Evolutionary conservation across 2,113 vertebrate genomes (phyloP).

Genomic region (Siphamia tubifer): DNA sequence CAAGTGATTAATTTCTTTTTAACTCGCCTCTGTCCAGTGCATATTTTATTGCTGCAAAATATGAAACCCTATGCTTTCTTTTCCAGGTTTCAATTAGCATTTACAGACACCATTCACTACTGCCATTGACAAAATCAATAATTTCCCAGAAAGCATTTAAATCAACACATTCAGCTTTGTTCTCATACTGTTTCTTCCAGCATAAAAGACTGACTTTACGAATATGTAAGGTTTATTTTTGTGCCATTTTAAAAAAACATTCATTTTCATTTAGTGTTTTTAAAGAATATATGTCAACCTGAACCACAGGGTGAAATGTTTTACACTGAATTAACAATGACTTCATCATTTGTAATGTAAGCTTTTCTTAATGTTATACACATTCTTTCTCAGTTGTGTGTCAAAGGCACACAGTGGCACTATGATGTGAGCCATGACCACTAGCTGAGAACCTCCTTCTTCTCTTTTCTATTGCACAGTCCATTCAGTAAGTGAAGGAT

Average conservation of each 20-base stretch:
- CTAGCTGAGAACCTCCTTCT: conserved; percentile 5
- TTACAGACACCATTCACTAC: conserved; percentile 45
- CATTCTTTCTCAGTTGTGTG: conserved; percentile 16
- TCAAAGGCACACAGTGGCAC: conserved; percentile 13
- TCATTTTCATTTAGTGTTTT: neutral
- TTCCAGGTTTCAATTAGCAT: conserved; percentile 62
- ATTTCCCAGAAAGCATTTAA: conserved; percentile 60
- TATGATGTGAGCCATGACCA: conserved; percentile 24
- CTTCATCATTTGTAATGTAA: neutral
- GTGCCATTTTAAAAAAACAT: neutral
- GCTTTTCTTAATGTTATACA: neutral
- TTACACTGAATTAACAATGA: conserved; percentile 2
- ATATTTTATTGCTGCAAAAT: conserved; percentile 26
- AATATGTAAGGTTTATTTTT: neutral
- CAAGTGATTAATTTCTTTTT: neutral
- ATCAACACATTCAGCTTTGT: conserved; percentile 24
- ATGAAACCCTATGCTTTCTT: conserved; percentile 46
- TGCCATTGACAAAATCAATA: conserved; percentile 58
- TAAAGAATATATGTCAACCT: neutral
- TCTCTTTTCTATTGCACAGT: neutral
- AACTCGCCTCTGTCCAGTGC: conserved; percentile 13
- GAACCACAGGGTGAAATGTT: neutral
- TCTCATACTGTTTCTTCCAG: conserved; percentile 1
- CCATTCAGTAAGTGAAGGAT: conserved; percentile 21
- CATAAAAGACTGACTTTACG: neutral